Base-by-base conservation (phyloP, 2,888 invertebrate species). In the Dicroscelio sp. region DNA sequence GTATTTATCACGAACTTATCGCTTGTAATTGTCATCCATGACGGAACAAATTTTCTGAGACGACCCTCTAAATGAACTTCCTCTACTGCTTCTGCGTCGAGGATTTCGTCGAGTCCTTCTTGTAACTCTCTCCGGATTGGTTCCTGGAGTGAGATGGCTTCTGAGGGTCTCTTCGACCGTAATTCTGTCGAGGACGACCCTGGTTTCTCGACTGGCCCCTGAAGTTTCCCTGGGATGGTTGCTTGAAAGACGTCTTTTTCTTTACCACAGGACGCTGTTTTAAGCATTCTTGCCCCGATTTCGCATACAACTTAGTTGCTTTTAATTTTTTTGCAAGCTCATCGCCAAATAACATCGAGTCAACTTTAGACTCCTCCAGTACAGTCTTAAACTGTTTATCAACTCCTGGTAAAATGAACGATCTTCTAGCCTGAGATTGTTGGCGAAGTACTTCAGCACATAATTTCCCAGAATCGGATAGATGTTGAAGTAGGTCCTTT, bases 161-260 rank as follows among this genome's bases (percentile, higher is more conserved):
- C 5, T 1, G 71, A 27, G 25, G 12, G 38, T 43, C 48, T 6
- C 25, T 38, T 1, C 48, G 38, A 25, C 25, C 3, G 55, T 75
- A 75, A 27, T 52, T 55, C 75, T 55, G 58, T 3, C 75, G 75
- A 23, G 75, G 55, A 10, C 75, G 75, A 55, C 55, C 58, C 55
- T 75, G 75, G 23, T n/a, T n/a, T 17, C 27, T n/a, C 33, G 75
- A 20, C 31, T 52, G 75, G 75, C 75, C 23, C 20, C 55, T 48
- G 33, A 23, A 52, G 75, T 75, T 75, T 75, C 75, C 75, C 75
- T 25, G 48, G n/a, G n/a, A n/a, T n/a, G n/a, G n/a, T n/a, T n/a
- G n/a, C n/a, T n/a, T n/a, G n/a, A n/a, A n/a, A n/a, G n/a, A n/a
- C n/a, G n/a, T n/a, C n/a, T n/a, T n/a, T n/a, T n/a, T n/a, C n/a